These are phyloP conservation scores for Philhelius pedissequus DNA, from an alignment of 2,888 invertebrate genomes.

Conservation along the genomic window DNA sequence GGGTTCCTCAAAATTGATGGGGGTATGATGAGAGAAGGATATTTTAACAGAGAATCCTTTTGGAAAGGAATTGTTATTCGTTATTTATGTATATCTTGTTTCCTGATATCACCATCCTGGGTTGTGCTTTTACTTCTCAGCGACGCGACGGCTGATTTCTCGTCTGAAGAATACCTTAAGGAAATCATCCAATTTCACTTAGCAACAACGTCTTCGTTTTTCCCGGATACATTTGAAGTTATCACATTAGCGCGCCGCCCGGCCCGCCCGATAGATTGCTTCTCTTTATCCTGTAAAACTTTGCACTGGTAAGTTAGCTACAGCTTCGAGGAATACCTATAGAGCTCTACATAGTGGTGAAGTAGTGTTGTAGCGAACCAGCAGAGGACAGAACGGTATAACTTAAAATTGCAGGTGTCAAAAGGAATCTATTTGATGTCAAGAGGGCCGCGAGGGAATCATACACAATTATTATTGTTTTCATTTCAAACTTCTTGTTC, in stretches of 20 bases:
- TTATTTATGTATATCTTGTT: constrained; percentile 31
- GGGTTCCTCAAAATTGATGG: neutral
- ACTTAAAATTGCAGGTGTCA: constrained; percentile 33
- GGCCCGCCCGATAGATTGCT: neutral
- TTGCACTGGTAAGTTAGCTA: neutral
- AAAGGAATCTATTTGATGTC: constrained; percentile 63
- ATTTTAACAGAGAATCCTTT: constrained; percentile 9
- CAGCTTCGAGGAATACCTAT: neutral
- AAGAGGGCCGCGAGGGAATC: constrained; percentile 65
- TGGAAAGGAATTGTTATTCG: constrained; percentile 41
- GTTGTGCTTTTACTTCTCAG: neutral
- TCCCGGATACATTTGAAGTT: constrained; percentile 41
- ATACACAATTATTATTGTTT: constrained; percentile 51
- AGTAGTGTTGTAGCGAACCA: neutral
- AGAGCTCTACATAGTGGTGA: neutral
- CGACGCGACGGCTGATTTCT: neutral
- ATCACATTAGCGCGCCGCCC: constrained; percentile 36
- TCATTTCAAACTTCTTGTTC: neutral
- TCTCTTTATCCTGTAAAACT: neutral
- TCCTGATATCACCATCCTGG: neutral
- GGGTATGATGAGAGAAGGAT: neutral
- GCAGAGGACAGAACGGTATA: neutral
- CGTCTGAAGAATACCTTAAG: constrained; percentile 4
- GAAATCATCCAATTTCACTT: constrained; percentile 63
- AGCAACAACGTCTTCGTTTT: constrained; percentile 38